Evolutionary conservation across 2,888 invertebrate species (phyloP).

Genomic region (Eristalinus sepulchralis): DNA sequence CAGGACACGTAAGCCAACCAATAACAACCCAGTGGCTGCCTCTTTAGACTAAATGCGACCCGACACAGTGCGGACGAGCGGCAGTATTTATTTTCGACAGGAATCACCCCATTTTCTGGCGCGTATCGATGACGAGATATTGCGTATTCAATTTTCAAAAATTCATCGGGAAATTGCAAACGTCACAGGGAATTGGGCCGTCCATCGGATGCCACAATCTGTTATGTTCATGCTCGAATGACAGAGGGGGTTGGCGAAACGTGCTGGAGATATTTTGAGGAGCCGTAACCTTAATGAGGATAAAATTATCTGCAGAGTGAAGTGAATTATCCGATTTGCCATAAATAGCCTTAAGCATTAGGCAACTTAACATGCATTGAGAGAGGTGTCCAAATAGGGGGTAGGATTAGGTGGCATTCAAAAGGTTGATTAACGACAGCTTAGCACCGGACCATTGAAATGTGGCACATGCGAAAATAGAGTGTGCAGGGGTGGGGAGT

Average conservation of each 20-base stretch:
- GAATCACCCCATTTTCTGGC: background rate
- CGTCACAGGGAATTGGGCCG: conserved; percentile 7
- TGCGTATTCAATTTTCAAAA: conserved; percentile 14
- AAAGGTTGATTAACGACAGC: background rate
- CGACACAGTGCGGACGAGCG: background rate
- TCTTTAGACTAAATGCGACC: background rate
- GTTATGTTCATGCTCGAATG: background rate
- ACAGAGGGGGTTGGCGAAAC: background rate
- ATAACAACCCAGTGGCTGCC: background rate
- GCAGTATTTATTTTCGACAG: background rate
- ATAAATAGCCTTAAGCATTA: background rate
- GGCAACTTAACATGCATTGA: background rate
- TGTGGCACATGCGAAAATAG: no score
- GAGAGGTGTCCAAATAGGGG: background rate
- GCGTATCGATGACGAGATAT: background rate
- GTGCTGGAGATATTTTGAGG: background rate
- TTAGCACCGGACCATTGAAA: no score
- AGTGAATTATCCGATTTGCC: background rate
- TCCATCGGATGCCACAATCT: background rate
- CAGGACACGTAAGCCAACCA: conserved; percentile 21
- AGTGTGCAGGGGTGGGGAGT: no score
- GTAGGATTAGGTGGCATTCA: background rate
- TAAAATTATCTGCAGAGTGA: background rate
- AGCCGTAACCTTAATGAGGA: conserved; percentile 3
- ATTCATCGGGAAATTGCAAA: conserved; percentile 14